Percentiles rank a stretch among this genome's conserved stretches.
Evolutionary conservation across 1,140 invertebrate species (phyloP).

Genomic region (Halesus radiatus): DNA sequence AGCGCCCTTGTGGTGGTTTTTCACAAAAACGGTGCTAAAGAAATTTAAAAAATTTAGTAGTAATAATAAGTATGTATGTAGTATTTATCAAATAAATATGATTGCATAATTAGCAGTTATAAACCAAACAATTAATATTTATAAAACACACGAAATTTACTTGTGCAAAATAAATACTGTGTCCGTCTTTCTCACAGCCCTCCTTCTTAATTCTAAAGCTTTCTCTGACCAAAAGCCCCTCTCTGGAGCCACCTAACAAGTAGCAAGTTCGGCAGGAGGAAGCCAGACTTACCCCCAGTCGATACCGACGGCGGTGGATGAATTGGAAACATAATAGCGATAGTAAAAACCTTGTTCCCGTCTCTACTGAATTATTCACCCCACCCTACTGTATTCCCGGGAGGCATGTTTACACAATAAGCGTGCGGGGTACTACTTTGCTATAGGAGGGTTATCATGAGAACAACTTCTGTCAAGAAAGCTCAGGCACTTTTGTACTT

Average conservation of each 20-base stretch:
- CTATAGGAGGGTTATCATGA: not conserved
- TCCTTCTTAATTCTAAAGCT: conserved; percentile 22
- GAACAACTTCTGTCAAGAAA: not conserved
- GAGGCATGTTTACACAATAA: conserved; percentile 57
- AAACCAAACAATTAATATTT: too few relatives aligned
- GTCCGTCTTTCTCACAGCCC: not conserved
- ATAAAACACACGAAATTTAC: too few relatives aligned
- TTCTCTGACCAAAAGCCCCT: not conserved
- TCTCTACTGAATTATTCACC: conserved; percentile 56
- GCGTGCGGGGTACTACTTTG: conserved; percentile 22
- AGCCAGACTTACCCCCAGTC: conserved; percentile 21
- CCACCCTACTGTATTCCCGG: conserved; percentile 42
- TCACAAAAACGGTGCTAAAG: too few relatives aligned
- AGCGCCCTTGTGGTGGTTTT: too few relatives aligned
- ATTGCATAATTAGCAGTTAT: too few relatives aligned
- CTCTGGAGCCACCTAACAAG: not conserved
- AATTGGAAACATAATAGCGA: conserved; percentile 58
- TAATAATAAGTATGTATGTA: too few relatives aligned
- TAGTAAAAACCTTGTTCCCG: conserved; percentile 58
- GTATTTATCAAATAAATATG: too few relatives aligned
- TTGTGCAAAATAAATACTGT: not conserved
- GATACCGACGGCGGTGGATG: conserved; percentile 48
- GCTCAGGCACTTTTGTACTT: not conserved
- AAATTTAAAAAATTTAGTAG: too few relatives aligned
- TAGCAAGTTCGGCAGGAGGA: too few relatives aligned